Evolutionary conservation across 2,797 vertebrate species (phyloP).

Genomic region (Onychomys arenicola): DNA sequence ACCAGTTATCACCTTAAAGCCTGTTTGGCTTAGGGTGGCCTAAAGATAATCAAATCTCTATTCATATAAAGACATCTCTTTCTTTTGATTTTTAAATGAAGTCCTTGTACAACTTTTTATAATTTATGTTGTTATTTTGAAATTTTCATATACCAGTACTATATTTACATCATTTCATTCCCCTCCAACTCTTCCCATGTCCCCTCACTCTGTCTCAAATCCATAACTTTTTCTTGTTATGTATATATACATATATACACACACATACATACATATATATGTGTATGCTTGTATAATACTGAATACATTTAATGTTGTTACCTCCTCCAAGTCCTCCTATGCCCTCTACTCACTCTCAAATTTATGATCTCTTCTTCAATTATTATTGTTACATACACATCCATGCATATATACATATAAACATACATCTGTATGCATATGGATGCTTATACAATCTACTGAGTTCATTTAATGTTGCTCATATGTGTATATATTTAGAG

Average conservation of each 20-base stretch:
- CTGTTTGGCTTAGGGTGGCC: neutral
- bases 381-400: neutral
- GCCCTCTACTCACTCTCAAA: neutral
- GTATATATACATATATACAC: neutral
- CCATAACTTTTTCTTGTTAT: too few relatives aligned
- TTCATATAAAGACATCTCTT: neutral
- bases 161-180: neutral
- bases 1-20: neutral
- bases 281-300: neutral
- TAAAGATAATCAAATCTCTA: slow-evolving; percentile 12
- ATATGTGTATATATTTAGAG: neutral
- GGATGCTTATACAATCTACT: neutral
- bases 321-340: neutral
- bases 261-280: neutral
- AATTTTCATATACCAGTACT: neutral
- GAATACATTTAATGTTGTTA: neutral
- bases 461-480: neutral
- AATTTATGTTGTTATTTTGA: neutral
- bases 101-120: neutral
- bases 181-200: neutral
- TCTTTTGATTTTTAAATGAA: neutral
- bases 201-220: neutral
- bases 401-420: neutral
- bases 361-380: neutral
- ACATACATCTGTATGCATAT: neutral